These are phyloP conservation scores for Helleia helle DNA, from an alignment of 2,888 invertebrate genomes.

Conservation along the genomic window DNA sequence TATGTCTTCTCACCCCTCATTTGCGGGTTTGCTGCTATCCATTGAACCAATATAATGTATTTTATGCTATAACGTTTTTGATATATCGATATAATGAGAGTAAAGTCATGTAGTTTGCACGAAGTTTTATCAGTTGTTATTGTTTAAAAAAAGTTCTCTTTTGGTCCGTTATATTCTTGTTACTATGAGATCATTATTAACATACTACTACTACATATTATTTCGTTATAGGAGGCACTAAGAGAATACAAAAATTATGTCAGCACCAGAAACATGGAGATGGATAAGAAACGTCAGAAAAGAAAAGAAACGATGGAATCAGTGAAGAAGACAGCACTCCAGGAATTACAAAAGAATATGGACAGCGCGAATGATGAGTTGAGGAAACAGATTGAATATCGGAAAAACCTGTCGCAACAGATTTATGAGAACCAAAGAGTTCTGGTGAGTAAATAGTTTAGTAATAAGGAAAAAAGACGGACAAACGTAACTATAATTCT, in stretches of 20 bases:
- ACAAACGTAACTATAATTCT: not conserved
- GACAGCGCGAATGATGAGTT: conserved; percentile 43
- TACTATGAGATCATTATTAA: too few species aligned
- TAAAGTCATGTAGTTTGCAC: too few species aligned
- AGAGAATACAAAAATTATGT: conserved; percentile 45
- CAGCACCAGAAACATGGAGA: conserved; percentile 31
- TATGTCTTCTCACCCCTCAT: too few species aligned
- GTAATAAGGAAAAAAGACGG: too few species aligned
- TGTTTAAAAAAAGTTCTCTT: too few species aligned
- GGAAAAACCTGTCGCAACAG: conserved; percentile 40
- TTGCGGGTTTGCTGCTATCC: too few species aligned
- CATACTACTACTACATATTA: too few species aligned
- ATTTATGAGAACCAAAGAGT: conserved; percentile 44
- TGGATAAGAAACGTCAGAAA: conserved; percentile 33
- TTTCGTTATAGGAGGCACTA: conserved; percentile 36
- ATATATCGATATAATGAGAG: too few species aligned
- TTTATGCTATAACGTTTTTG: too few species aligned
- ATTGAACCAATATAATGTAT: too few species aligned
- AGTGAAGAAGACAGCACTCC: conserved; percentile 40
- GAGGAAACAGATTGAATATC: conserved; percentile 44
- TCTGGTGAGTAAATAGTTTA: conserved; percentile 33
- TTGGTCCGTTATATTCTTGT: too few species aligned
- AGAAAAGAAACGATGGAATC: conserved; percentile 36
- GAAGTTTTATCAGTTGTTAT: too few species aligned
- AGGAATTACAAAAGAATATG: conserved; percentile 39